Percentiles rank a stretch among this genome's conserved stretches.
Conservation (phyloP, 2,797 vertebrate genomes). For the Antennarius maculatus region DNA sequence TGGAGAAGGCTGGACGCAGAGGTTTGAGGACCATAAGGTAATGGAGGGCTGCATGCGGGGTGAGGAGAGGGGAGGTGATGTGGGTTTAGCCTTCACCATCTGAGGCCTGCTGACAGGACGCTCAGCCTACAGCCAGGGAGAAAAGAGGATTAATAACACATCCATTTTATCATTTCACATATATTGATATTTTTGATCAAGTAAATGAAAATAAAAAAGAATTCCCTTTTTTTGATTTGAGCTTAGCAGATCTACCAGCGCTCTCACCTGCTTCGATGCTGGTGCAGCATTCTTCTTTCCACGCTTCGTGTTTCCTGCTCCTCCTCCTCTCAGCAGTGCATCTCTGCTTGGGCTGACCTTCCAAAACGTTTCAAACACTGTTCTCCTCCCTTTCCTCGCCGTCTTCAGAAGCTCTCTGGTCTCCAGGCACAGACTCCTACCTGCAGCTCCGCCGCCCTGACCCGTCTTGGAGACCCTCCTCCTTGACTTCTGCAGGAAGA, state of each 20-base stretch:
- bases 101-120: neutral
- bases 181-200: too few species aligned
- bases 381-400: slow-evolving; percentile 29
- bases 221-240: too few species aligned
- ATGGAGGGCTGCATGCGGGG: slow-evolving; percentile 3
- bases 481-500: slow-evolving; percentile 47
- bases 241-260: too few species aligned
- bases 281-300: slow-evolving; percentile 1
- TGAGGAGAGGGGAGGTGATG: neutral
- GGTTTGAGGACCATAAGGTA: neutral
- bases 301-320: neutral
- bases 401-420: slow-evolving; percentile 47
- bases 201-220: neutral
- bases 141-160: neutral
- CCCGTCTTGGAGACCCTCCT: slow-evolving; percentile 38
- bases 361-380: slow-evolving; percentile 22
- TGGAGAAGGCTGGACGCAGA: neutral
- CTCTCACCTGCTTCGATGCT: slow-evolving; percentile 43
- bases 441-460: slow-evolving; percentile 69
- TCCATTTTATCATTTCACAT: too few species aligned
- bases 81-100: slow-evolving; percentile 5
- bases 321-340: neutral
- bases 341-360: slow-evolving; percentile 34
- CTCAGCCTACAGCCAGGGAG: slow-evolving; percentile 48
- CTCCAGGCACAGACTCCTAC: slow-evolving; percentile 62